These are phyloP conservation scores for Zoanthus sociatus DNA, from an alignment of 92 coral and sea anemone genomes.

Conservation along the genomic window DNA sequence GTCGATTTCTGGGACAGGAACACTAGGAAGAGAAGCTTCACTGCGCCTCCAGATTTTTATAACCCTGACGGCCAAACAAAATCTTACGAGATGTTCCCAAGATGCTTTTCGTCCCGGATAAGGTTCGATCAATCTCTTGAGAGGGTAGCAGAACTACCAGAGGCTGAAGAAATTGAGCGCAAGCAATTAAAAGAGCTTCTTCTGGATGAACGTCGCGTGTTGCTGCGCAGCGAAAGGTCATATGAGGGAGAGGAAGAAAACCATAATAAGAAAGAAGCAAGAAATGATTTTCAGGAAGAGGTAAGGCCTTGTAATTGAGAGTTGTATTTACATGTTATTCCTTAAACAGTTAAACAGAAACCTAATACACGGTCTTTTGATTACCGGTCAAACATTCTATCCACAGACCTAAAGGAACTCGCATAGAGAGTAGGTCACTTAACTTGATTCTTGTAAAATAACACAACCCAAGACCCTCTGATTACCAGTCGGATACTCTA, in stretches of 20 bases:
- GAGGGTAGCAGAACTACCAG: slow-evolving; percentile 25
- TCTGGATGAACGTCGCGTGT: neutral
- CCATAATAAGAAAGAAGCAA: neutral
- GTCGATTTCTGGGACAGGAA: slow-evolving; percentile 36
- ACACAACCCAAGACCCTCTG: too few species aligned
- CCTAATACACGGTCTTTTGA: too few species aligned
- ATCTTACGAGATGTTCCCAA: slow-evolving; percentile 28
- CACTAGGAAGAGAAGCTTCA: neutral
- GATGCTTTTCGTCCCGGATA: slow-evolving; percentile 2
- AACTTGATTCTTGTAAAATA: too few species aligned
- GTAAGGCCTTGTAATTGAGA: neutral
- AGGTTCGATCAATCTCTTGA: slow-evolving; percentile 27
- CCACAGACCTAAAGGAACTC: too few species aligned
- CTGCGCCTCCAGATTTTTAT: slow-evolving; percentile 1
- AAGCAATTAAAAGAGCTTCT: neutral
- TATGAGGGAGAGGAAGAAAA: neutral
- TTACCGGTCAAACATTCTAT: too few species aligned
- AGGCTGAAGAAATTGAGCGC: neutral
- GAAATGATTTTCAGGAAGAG: neutral
- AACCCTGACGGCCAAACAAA: slow-evolving; percentile 2
- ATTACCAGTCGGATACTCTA: too few species aligned
- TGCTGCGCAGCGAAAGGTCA: neutral
- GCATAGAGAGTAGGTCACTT: too few species aligned
- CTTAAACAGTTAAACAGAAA: too few species aligned
- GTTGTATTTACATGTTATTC: too few species aligned